phyloP scores from a whole-genome alignment of 2,888 invertebrate genomes.

The Chironomus riparius region DNA sequence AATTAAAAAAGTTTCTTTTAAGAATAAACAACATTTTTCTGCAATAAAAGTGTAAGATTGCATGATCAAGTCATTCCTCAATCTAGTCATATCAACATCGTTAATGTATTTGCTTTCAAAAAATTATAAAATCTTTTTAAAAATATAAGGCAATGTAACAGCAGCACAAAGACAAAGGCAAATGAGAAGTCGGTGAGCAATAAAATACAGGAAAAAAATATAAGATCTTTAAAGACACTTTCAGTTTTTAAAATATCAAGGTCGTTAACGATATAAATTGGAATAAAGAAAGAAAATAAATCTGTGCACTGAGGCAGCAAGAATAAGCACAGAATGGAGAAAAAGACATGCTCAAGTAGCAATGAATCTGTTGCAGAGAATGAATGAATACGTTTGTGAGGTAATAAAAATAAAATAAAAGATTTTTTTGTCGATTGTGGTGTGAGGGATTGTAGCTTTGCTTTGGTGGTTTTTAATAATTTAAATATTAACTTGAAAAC shows the following conservation, averaged over 20 bases:
- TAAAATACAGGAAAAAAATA: slow-evolving; percentile 20
- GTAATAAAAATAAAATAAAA: too few species aligned
- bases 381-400: too few species aligned
- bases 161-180: neutral
- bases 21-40: neutral
- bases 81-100: neutral
- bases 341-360: too few species aligned
- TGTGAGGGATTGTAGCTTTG: too few species aligned
- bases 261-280: slow-evolving; percentile 18
- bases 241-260: slow-evolving; percentile 27
- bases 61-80: neutral
- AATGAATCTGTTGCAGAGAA: too few species aligned
- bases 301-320: neutral
- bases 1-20: neutral
- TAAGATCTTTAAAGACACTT: slow-evolving; percentile 21
- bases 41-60: neutral
- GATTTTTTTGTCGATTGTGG: too few species aligned
- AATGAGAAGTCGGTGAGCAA: neutral
- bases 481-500: too few species aligned
- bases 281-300: neutral
- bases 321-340: neutral
- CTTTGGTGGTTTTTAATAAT: too few species aligned
- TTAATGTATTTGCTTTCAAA: too few species aligned
- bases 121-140: too few species aligned
- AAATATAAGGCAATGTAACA: neutral